Conservation (phyloP, 2,888 invertebrate genomes). For the Xestobium rufovillosum region DNA sequence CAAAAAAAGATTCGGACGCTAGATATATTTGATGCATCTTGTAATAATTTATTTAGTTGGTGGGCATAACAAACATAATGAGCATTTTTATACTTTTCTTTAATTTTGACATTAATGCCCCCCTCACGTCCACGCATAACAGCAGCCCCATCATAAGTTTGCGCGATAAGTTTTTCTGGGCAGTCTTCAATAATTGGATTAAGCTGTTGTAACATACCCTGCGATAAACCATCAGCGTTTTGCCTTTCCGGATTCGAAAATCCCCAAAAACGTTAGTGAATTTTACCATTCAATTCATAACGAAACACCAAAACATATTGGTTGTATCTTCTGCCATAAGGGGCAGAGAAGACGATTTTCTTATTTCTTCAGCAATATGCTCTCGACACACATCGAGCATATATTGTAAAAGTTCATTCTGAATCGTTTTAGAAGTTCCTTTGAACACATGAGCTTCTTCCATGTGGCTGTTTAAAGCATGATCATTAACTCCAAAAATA, state of each 20-base stretch:
- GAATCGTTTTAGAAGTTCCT: neutral
- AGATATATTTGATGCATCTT: conserved; percentile 59
- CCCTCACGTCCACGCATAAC: too few relatives aligned
- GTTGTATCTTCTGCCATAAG: conserved; percentile 20
- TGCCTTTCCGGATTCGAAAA: conserved; percentile 16
- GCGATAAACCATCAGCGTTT: conserved; percentile 17
- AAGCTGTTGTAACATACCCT: conserved; percentile 17
- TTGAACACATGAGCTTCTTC: neutral
- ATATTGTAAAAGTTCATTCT: neutral
- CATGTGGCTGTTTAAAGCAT: neutral
- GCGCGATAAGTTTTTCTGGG: conserved; percentile 24
- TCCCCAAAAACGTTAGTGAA: conserved; percentile 24
- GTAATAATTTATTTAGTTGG: conserved; percentile 17
- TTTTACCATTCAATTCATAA: conserved; percentile 20
- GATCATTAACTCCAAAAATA: conserved; percentile 1
- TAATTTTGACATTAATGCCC: conserved; percentile 21
- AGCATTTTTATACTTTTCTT: conserved; percentile 11
- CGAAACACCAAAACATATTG: conserved; percentile 22
- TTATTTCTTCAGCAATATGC: neutral
- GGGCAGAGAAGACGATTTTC: conserved; percentile 1
- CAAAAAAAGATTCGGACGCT: conserved; percentile 47
- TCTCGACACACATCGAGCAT: neutral
- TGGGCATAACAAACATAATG: conserved; percentile 19
- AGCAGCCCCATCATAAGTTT: conserved; percentile 26
- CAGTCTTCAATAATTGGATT: conserved; percentile 1